Evolutionary conservation across 2,888 invertebrate species (phyloP), one percentile per base, ranked within the genome.

Genomic region (Tortrix viridana): DNA sequence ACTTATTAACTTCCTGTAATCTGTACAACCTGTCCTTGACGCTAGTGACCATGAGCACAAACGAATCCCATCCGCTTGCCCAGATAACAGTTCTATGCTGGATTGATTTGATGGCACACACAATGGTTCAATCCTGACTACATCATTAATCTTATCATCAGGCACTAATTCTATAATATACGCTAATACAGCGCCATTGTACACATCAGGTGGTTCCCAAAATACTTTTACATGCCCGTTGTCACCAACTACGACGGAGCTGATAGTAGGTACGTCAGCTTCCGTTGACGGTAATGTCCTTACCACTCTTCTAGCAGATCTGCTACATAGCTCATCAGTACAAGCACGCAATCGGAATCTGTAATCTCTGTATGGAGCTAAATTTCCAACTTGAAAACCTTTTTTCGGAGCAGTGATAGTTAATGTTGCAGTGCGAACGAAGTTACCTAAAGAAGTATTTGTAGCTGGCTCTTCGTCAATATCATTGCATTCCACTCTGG

Each of bases 301-400:
- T 0, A 90, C 85, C 0, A 82, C 79, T 26, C 76, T 80, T 62
- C 82, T 81, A 23, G 80, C 74, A 26, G 85, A 84, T 69, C 85
- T 77, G 57, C 92, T 91, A 53, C 92, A 92, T 12, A 61, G 53
- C 2, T 70, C 61, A 5, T 69, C 67, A 50, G 77, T 75, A 68
- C 92, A 92, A 38, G 88, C 85, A 64, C 89, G 76, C 58, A 92
- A 71, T 62, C 82, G 75, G 67, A 91, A 85, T 60, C 79, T 84
- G 60, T 91, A 92, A 71, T 90, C 90, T 69, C 89, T 78, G 56
- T 73, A 92, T 0, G 91, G 90, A 19, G 87, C 86, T 44, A 92
- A 70, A 1, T 79, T 80, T 9, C 74, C 80, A 4, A 92, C 74
- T 74, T 82, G 77, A 52, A 75, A 86, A 2, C 71, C 70, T 41